Evolutionary conservation across 2,113 vertebrate species (phyloP).

Genomic region (Lycocorax pyrrhopterus): DNA sequence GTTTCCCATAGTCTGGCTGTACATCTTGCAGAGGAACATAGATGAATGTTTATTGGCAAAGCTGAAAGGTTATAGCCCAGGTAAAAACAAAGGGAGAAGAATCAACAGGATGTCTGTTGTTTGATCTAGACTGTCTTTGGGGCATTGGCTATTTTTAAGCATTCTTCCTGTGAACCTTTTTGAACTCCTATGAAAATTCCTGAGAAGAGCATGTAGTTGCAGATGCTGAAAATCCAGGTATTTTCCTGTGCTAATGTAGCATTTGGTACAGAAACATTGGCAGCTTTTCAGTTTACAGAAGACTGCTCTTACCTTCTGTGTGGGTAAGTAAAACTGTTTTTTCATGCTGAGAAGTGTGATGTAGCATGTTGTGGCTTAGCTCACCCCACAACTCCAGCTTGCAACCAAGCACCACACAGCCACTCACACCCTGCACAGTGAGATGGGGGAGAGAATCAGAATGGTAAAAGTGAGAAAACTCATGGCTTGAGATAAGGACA

Average conservation of each 20-base stretch:
- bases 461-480: not conserved
- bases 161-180: constrained; percentile 53
- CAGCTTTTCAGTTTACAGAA: not conserved
- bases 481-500: too few relatives aligned
- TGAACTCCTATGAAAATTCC: constrained; percentile 30
- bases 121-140: constrained; percentile 7
- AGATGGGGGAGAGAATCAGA: not conserved
- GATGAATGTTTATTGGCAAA: constrained; percentile 46
- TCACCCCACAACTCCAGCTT: not conserved
- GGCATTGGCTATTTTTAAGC: not conserved
- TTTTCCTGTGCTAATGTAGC: not conserved
- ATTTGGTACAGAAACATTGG: not conserved
- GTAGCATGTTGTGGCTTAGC: not conserved
- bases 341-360: not conserved
- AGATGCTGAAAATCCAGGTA: not conserved
- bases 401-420: not conserved
- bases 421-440: not conserved
- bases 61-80: constrained; percentile 45
- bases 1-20: constrained; percentile 1
- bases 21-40: not conserved
- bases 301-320: not conserved
- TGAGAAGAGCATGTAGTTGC: not conserved
- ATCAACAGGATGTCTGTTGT: constrained; percentile 57
- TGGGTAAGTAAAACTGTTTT: not conserved
- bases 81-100: constrained; percentile 22